Base-by-base conservation (phyloP, 2,797 vertebrate species). In the Rhinogobio ventralis region DNA sequence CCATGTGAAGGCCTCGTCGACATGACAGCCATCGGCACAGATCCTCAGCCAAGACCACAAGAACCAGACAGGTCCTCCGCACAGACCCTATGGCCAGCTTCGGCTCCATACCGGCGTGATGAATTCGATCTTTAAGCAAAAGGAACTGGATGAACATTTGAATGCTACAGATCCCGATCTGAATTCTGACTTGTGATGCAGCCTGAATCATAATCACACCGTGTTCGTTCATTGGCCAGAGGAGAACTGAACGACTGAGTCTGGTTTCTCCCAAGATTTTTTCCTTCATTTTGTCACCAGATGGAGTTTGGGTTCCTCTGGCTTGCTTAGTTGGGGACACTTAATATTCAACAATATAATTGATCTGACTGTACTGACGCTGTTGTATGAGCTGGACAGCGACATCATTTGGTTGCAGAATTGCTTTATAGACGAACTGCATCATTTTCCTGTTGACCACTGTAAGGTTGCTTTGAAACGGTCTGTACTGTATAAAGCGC, bases 71-170 rank as follows among this genome's bases (percentile, higher is more conserved):
- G 55, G 55, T 60, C 55, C 55, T 60, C 55, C 10, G 10, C 23
- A 60, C 55, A 60, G 55, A 57, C 55, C 55, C 23, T 57, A 57
- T n/a, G 55, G 23, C 55, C 23, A 57, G 55, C 55, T 57, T 57
- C 0, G 55, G 55, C 55, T 57, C 55, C 55, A 23, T 23, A 10
- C 53, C 53, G 1, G 20, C 20, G 10, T 57, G 55, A 57, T 57
- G 55, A 60, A n/a, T 60, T n/a, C 3, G 55, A 60, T 60, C 55
- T 60, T 60, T n/a, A 60, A 60, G 55, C 55, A 60, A 60, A 60
- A 60, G 55, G 55, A 60, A 60, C 55, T n/a, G 55, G 55, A 60
- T 60, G n/a, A 25, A n/a, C n/a, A 60, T 60, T n/a, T 60, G n/a
- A 60, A 60, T 60, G 10, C 55, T 25, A 25, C 4, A n/a, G 23